A percentile compares a stretch with the other conserved stretches of the same genome.
These are phyloP conservation scores for Epinephelus lanceolatus DNA, from an alignment of 2,113 vertebrate genomes.

Conservation along the genomic window DNA sequence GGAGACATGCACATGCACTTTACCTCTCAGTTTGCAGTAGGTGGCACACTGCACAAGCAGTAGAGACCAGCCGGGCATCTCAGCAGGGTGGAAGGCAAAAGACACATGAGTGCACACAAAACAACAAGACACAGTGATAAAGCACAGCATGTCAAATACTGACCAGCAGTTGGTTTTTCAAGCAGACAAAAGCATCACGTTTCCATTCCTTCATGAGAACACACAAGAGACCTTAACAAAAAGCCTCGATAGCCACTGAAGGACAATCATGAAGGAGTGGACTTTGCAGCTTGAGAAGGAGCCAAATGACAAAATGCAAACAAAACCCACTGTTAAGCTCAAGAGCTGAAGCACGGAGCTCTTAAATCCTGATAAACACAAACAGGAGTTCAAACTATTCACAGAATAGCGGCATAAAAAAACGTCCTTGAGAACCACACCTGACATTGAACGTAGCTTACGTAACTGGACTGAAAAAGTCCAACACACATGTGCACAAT, in stretches of 20 bases:
- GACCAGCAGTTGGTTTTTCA: constrained; percentile 65
- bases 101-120: constrained; percentile 60
- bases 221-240: constrained; percentile 8
- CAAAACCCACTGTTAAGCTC: constrained; percentile 34
- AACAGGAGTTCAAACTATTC: constrained; percentile 52
- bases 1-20: constrained; percentile 68
- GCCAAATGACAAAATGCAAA: constrained; percentile 47
- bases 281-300: constrained; percentile 56
- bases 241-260: background rate
- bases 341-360: constrained; percentile 26
- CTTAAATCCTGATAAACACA: constrained; percentile 17
- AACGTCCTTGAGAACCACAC: constrained; percentile 42
- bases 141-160: constrained; percentile 71
- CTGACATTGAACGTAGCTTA: constrained; percentile 53
- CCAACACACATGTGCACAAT: background rate
- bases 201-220: constrained; percentile 55
- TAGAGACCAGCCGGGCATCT: constrained; percentile 75
- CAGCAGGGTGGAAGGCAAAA: constrained; percentile 70
- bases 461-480: constrained; percentile 25
- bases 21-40: constrained; percentile 80
- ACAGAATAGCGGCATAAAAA: constrained; percentile 61
- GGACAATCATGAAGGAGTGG: constrained; percentile 56
- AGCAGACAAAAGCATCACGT: constrained; percentile 67
- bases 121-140: constrained; percentile 64
- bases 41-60: constrained; percentile 80